Evolutionary conservation across 92 coral and sea anemone species (phyloP).

Genomic region (Zoanthus sansibaricus): DNA sequence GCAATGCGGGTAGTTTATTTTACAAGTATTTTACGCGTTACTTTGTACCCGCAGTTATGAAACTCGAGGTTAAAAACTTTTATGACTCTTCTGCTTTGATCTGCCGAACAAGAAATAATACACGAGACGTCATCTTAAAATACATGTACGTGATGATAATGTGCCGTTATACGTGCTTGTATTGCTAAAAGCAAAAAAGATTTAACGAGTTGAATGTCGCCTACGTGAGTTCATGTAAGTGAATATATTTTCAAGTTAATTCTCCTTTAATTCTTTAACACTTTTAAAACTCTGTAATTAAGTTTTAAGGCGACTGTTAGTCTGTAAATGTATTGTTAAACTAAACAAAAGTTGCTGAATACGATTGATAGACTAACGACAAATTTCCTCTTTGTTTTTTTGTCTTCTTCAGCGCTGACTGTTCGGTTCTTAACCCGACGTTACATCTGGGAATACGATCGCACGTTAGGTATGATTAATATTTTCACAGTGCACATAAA

Average conservation of each 20-base stretch:
- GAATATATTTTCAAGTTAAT: not conserved
- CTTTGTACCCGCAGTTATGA: too few species aligned
- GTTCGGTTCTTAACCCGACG: constrained; percentile 34
- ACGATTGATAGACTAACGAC: not conserved
- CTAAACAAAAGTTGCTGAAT: not conserved
- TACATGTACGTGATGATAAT: too few species aligned
- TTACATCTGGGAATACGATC: constrained; percentile 35
- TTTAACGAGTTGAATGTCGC: not conserved
- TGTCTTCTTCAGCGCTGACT: constrained; percentile 23
- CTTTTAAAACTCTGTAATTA: not conserved
- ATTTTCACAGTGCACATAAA: too few species aligned
- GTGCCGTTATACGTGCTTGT: not conserved
- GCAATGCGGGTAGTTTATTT: too few species aligned
- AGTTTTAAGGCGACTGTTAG: not conserved
- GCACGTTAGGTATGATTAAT: constrained; percentile 1
- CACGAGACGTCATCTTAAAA: too few species aligned
- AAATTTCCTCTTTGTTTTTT: not conserved
- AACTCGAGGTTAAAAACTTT: too few species aligned
- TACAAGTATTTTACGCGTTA: too few species aligned
- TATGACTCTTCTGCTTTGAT: too few species aligned
- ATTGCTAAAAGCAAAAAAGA: not conserved
- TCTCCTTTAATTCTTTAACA: not conserved
- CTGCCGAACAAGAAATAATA: too few species aligned
- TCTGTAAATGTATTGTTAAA: not conserved
- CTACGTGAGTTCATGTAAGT: not conserved